Conservation (phyloP, 2,888 invertebrate genomes). For the Lasius fuliginosus region DNA sequence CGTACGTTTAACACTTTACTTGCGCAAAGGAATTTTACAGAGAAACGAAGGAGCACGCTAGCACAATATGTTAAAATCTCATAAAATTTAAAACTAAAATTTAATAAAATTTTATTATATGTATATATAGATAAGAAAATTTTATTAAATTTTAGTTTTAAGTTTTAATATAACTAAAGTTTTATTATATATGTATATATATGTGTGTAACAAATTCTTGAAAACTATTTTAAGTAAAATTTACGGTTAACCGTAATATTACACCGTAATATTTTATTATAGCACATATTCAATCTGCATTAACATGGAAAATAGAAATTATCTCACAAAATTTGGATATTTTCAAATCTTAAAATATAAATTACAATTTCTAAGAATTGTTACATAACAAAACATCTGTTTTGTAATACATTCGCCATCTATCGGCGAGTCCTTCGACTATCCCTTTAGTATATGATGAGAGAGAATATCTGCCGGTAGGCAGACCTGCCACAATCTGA, state of each 20-base stretch:
- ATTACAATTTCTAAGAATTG: neutral
- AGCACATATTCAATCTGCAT: neutral
- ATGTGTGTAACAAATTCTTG: neutral
- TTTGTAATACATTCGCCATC: conserved; percentile 75
- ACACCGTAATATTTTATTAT: neutral
- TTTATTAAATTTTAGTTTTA: no score
- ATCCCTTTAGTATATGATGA: conserved; percentile 34
- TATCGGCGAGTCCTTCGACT: conserved; percentile 60
- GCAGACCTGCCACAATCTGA: neutral
- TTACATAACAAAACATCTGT: neutral
- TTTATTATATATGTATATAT: no score
- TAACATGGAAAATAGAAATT: neutral
- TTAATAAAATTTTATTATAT: no score
- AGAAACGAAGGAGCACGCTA: neutral
- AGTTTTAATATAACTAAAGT: no score
- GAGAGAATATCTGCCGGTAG: conserved; percentile 73
- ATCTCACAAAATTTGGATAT: neutral
- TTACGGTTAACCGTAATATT: neutral
- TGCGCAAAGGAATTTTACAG: neutral
- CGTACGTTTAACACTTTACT: neutral
- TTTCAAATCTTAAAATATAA: neutral
- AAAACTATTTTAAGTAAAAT: neutral
- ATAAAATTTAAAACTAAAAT: conserved; percentile 1
- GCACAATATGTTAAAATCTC: neutral
- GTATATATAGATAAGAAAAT: no score